A percentile compares a stretch with the other conserved stretches of the same genome.
Evolutionary conservation across 2,888 invertebrate species (phyloP).

Genomic region (Hypolimnas misippus): DNA sequence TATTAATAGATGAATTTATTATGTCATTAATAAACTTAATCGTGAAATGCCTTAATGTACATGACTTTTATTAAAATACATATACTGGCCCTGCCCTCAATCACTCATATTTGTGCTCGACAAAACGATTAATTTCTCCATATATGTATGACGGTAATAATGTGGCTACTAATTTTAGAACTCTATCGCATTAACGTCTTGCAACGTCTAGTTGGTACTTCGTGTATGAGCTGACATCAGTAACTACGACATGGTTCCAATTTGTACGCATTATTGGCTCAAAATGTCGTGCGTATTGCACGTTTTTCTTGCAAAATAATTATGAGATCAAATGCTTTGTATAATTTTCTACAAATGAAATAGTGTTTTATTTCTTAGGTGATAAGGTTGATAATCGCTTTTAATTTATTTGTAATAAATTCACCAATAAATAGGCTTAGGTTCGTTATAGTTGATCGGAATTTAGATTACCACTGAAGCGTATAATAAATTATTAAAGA

Average conservation of each 20-base stretch:
- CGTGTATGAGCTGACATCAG: not conserved
- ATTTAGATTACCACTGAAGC: conserved; percentile 6
- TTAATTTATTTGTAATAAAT: not conserved
- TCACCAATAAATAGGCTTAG: not conserved
- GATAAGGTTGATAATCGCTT: not conserved
- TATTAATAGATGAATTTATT: too few species aligned
- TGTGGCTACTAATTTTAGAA: conserved; percentile 14
- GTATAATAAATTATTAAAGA: conserved; percentile 16
- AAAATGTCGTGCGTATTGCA: conserved; percentile 5
- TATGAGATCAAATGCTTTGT: conserved; percentile 4
- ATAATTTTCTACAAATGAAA: not conserved
- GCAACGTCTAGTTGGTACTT: not conserved
- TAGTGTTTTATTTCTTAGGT: not conserved
- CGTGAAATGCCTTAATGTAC: conserved; percentile 1
- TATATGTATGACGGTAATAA: conserved; percentile 17
- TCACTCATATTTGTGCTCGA: conserved; percentile 22
- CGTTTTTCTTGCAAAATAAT: conserved; percentile 10
- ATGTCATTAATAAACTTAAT: not conserved
- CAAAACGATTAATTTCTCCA: conserved; percentile 28
- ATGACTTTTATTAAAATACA: conserved; percentile 3
- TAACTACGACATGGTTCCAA: conserved; percentile 11
- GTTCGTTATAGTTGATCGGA: conserved; percentile 13
- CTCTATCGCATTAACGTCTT: conserved; percentile 11
- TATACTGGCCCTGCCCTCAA: conserved; percentile 28
- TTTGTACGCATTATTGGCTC: conserved; percentile 9